Base-by-base conservation (phyloP, 2,113 vertebrate species). In the Xiphophorus hellerii region DNA sequence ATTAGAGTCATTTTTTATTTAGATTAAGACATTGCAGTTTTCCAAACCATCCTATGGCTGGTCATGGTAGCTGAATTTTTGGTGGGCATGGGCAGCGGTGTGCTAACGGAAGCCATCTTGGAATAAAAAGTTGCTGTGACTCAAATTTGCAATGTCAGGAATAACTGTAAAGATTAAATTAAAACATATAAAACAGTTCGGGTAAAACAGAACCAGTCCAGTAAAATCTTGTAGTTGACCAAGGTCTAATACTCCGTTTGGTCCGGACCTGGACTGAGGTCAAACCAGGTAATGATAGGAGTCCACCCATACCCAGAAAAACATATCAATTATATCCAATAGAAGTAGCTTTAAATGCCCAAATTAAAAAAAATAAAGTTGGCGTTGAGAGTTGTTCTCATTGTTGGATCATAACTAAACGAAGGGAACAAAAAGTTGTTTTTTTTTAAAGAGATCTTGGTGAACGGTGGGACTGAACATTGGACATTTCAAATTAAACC, bases 401-500 rank as follows among this genome's bases (percentile, higher is more conserved):
- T 17, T 25, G 75, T 31, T 37, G 62, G 77, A n/a, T 28, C 66
- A 74, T 62, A 25, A 58, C 31, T 17, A 61, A 62, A 5, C 5
- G 12, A 35, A 74, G 25, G 39, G 30, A 66, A 80, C 82, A 71
- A 37, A 64, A 84, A 44, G 25, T 8, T 33, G 31, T 33, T 29
- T 30, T 80, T 74, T 42, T 15, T 14, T 15, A 60, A 17, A 81
- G 71, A 83, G 77, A 66, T 68, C 54, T 69, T n/a, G 39, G 87
- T 74, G 65, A 76, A 76, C 42, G 61, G 0, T 30, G 62, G 61
- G 69, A 76, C 67, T 73, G 73, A 84, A 69, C 44, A 62, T 39
- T 37, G 69, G 75, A 82, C 65, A 72, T 69, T 69, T 74, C 58
- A 78, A 28, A 87, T 87, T 85, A 90, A 90, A 83, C 72, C 69